Percentiles rank a stretch among this genome's conserved stretches.
phyloP scores from a whole-genome alignment of 2,113 vertebrate genomes.

The Forbesichthys papilliferus region DNA sequence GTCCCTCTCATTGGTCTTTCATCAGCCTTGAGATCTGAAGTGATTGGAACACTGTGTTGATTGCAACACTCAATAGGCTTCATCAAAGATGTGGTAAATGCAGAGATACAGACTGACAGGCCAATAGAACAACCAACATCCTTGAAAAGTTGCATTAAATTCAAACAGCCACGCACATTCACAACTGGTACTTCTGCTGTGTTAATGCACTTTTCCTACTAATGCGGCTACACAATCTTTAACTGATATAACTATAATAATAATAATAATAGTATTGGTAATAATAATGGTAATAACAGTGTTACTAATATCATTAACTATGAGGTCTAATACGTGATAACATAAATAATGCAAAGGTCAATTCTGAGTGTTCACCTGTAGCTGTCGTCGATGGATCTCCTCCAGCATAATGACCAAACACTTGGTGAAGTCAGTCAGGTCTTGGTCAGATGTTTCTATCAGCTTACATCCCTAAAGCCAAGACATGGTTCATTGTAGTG shows the following conservation, averaged over 20 bases:
- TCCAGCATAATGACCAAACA: conserved; percentile 74
- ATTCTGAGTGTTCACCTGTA: conserved; percentile 64
- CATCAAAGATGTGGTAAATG: conserved; percentile 28
- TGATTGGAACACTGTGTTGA: conserved; percentile 54
- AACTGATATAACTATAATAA: no score
- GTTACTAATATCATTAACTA: neutral
- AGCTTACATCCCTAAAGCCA: conserved; percentile 69
- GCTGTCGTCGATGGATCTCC: conserved; percentile 58
- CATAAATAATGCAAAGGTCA: neutral
- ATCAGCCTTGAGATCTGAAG: conserved; percentile 50
- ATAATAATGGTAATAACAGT: no score
- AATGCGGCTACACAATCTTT: no score
- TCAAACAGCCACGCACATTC: conserved; percentile 36
- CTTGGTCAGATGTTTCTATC: conserved; percentile 76
- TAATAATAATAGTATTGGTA: no score
- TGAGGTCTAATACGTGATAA: conserved; percentile 3
- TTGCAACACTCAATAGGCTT: conserved; percentile 41
- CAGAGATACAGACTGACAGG: conserved; percentile 14
- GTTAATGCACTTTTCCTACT: conserved; percentile 19
- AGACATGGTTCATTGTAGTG: conserved; percentile 23
- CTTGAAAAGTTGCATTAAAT: conserved; percentile 26
- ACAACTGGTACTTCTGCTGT: conserved; percentile 20
- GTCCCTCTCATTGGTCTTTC: conserved; percentile 25
- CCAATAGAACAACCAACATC: neutral
- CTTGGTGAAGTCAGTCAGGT: conserved; percentile 81